Percentiles rank a stretch among this genome's conserved stretches.
phyloP scores from a whole-genome alignment of 2,113 vertebrate species.

The Procavia capensis region DNA sequence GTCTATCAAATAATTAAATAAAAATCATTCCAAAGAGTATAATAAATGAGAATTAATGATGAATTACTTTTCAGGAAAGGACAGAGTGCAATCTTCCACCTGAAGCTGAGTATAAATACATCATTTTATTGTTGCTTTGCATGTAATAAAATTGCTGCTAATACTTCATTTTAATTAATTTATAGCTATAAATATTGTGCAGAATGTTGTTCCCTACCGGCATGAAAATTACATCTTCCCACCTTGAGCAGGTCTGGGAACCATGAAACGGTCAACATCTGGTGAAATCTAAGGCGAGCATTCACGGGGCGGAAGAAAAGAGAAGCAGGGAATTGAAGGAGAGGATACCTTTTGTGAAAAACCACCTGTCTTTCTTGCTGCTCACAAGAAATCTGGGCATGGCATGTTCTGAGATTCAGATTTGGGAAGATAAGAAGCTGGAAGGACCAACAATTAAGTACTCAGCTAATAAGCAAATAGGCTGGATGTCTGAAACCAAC shows the following conservation, averaged over 20 bases:
- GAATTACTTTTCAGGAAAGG: conserved; percentile 67
- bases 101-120: conserved; percentile 58
- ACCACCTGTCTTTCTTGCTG: background rate
- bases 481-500: background rate
- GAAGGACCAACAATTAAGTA: background rate
- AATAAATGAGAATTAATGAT: conserved; percentile 74
- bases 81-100: conserved; percentile 58
- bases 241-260: background rate
- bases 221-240: conserved; percentile 40
- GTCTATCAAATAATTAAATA: conserved; percentile 75
- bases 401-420: background rate
- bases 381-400: background rate
- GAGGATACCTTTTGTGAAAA: background rate
- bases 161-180: conserved; percentile 76
- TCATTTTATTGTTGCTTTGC: conserved; percentile 69
- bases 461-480: background rate
- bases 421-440: no score
- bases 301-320: background rate
- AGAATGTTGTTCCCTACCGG: conserved; percentile 47
- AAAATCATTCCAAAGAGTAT: conserved; percentile 64
- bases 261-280: background rate
- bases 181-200: conserved; percentile 70
- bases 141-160: conserved; percentile 70
- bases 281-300: background rate
- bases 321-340: background rate